Percentiles rank a stretch among this genome's conserved stretches.
phyloP scores from a whole-genome alignment of 2,797 vertebrate genomes.

The Hydrolagus colliei region DNA sequence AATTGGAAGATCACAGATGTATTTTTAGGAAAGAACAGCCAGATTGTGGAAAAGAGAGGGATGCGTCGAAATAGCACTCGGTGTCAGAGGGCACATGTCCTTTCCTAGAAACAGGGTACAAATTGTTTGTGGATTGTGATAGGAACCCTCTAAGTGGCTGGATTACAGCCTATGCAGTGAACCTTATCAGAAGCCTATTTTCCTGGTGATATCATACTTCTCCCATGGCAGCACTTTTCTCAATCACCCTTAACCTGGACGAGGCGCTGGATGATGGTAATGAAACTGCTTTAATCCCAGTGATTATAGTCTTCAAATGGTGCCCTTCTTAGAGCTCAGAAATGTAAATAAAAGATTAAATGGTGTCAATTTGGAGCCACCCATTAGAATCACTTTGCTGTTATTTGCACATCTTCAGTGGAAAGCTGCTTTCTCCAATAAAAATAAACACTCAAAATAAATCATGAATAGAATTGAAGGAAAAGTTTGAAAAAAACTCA shows the following conservation, averaged over 20 bases:
- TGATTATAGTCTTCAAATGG: not conserved
- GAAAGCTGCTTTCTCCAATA: not conserved
- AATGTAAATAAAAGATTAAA: not conserved
- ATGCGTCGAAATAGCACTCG: not conserved
- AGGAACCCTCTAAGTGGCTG: conserved; percentile 67
- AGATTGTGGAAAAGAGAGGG: not conserved
- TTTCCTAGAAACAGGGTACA: not conserved
- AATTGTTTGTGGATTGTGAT: conserved; percentile 48
- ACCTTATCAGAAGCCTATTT: conserved; percentile 58
- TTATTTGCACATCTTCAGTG: not conserved
- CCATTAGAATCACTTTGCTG: not conserved
- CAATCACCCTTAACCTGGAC: conserved; percentile 42
- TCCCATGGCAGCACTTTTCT: conserved; percentile 41
- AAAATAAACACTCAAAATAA: not conserved
- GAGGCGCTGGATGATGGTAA: conserved; percentile 36
- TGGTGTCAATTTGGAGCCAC: not conserved
- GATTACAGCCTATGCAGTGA: conserved; percentile 61
- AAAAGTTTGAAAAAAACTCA: too few relatives aligned
- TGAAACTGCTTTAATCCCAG: conserved; percentile 33
- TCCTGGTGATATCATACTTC: conserved; percentile 49
- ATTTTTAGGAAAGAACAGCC: not conserved
- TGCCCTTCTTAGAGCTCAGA: not conserved
- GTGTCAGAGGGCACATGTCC: not conserved
- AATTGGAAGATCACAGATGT: not conserved
- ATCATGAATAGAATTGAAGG: too few relatives aligned